phyloP scores from a whole-genome alignment of 2,113 vertebrate species.

The Pseudorasbora parva region DNA sequence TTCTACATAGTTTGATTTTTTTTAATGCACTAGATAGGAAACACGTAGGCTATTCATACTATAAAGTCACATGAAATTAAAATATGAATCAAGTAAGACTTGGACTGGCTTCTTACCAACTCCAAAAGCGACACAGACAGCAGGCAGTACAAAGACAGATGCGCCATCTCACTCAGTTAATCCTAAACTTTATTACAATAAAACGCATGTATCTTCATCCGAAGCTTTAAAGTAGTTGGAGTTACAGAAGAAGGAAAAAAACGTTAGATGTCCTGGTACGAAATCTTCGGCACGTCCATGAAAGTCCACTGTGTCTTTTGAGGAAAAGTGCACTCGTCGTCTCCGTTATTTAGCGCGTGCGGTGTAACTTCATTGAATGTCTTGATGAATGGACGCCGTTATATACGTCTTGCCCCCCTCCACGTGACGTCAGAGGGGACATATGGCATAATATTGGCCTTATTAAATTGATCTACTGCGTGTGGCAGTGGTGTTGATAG shows the following conservation, averaged over 20 bases:
- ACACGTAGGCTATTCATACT: background rate
- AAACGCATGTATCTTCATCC: constrained; percentile 41
- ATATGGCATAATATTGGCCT: constrained; percentile 31
- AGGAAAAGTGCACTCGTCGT: background rate
- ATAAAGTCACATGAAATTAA: background rate
- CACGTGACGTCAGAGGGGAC: constrained; percentile 17
- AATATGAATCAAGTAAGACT: background rate
- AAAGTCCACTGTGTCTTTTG: background rate
- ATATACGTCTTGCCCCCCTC: constrained; percentile 23
- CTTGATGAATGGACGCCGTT: constrained; percentile 21
- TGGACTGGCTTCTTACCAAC: constrained; percentile 48
- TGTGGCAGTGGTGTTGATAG: constrained; percentile 9
- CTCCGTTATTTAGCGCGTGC: background rate
- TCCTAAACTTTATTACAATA: constrained; percentile 34
- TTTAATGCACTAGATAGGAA: too few relatives aligned
- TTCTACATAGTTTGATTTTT: background rate
- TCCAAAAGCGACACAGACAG: constrained; percentile 42
- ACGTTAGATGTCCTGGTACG: background rate
- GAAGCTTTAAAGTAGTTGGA: background rate
- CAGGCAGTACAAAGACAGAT: constrained; percentile 39
- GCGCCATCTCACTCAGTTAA: constrained; percentile 46
- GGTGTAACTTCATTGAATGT: background rate
- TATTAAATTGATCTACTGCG: constrained; percentile 34
- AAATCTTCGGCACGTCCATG: constrained; percentile 8
- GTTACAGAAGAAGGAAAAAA: background rate